Conservation (phyloP, 2,797 vertebrate genomes). For the Selene dorsalis region DNA sequence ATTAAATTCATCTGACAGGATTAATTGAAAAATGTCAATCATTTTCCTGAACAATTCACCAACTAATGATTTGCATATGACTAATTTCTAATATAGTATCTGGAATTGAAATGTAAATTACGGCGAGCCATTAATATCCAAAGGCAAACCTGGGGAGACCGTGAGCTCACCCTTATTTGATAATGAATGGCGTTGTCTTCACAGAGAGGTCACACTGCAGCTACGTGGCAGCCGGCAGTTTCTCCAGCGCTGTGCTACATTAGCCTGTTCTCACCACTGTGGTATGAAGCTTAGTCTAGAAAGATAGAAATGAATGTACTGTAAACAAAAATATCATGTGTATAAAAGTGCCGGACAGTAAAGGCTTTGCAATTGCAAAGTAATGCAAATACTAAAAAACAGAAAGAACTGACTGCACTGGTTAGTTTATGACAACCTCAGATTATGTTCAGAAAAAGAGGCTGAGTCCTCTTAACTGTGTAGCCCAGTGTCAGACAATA, state of each 20-base stretch:
- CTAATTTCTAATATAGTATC: conserved; percentile 53
- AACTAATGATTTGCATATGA: conserved; percentile 47
- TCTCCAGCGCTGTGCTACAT: conserved; percentile 28
- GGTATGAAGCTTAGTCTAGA: background rate
- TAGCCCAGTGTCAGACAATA: background rate
- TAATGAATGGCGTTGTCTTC: conserved; percentile 52
- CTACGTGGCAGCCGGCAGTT: conserved; percentile 34
- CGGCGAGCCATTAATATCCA: conserved; percentile 57
- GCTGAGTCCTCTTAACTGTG: background rate
- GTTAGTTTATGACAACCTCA: background rate
- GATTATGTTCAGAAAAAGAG: background rate
- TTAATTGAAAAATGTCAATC: conserved; percentile 79
- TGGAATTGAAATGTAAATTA: conserved; percentile 73
- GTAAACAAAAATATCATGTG: background rate
- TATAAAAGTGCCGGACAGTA: too few species aligned
- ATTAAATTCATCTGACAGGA: conserved; percentile 59
- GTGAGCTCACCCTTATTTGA: conserved; percentile 40
- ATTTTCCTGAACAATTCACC: conserved; percentile 58
- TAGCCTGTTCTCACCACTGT: conserved; percentile 7
- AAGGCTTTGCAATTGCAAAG: too few species aligned
- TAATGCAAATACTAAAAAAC: too few species aligned
- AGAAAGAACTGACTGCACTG: too few species aligned
- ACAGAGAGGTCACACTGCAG: conserved; percentile 49
- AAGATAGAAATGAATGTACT: background rate
- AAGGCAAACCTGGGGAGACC: conserved; percentile 42